Base-by-base conservation (phyloP, 2,888 invertebrate genomes). In the Acleris sparsana region DNA sequence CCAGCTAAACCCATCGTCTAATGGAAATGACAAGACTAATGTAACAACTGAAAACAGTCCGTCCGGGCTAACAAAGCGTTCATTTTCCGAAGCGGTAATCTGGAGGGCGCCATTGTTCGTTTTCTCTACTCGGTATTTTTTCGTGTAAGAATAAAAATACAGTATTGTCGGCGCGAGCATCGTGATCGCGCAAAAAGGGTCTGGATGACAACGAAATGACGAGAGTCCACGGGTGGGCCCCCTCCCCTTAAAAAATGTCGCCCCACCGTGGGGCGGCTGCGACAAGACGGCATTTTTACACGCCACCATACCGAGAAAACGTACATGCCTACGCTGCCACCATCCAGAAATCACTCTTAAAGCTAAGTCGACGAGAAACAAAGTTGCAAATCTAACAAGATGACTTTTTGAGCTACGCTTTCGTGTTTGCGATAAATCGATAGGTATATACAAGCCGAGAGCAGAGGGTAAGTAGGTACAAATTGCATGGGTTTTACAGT, bases 11-110 rank as follows among this genome's bases (percentile, higher is more conserved):
- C 79, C 75, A 70, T 73, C 74, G 71, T 77, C 85, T 80, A 88
- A 89, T 88, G 87, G 85, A 83, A 86, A 88, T 85, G 88, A 87
- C 88, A 86, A 87, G 88, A 84, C 86, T 89, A 89, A 89, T 86
- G 89, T 87, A 88, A 87, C 88, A 84, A 88, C 88, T 86, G 87
- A 84, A 86, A 87, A 87, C 88, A 87, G 87, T 82, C 85, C 85
- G 83, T 80, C 80, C 84, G 86, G 79, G 84, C 84, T 86, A 87
- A 92, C 92, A 92, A 92, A 92, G 91, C 92, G 81, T 88, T 91
- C 92, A 91, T 92, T 91, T 89, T 86, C 88, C 85, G 92, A 90
- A 88, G 91, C 92, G 90, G 91, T 89, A 89, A 92, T 91, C 88
- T 87, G 88, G 87, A 87, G 88, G 91, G 89, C 87, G 83, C 83